A percentile compares a stretch with the other conserved stretches of the same genome.
Conservation (phyloP, 2,113 vertebrate genomes). For the Edolisoma coerulescens region DNA sequence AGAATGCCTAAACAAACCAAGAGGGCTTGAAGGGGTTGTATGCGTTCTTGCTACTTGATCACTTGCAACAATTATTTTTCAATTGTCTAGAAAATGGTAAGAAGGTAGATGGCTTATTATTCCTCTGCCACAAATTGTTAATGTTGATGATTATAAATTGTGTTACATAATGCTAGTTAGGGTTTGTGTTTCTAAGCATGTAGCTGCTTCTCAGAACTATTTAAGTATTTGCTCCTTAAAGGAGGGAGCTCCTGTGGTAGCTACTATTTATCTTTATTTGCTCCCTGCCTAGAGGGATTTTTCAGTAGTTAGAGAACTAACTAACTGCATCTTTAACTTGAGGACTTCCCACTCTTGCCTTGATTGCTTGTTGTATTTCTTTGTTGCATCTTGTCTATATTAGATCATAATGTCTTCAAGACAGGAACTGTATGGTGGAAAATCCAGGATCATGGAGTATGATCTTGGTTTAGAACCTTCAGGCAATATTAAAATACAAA, state of each 20-base stretch:
- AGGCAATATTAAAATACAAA: slow-evolving; percentile 13
- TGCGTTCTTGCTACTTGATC: background rate
- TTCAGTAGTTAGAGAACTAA: slow-evolving; percentile 21
- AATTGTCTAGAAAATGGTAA: background rate
- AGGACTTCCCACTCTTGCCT: background rate
- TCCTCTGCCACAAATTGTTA: background rate
- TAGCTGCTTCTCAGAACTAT: background rate
- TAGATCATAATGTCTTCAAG: background rate
- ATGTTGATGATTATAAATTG: background rate
- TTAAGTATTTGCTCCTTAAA: background rate
- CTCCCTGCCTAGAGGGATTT: background rate
- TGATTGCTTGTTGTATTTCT: background rate
- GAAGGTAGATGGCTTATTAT: background rate
- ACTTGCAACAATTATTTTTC: background rate
- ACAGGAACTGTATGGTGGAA: background rate
- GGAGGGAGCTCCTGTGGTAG: background rate
- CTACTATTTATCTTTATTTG: slow-evolving; percentile 16
- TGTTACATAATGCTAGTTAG: background rate
- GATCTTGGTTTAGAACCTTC: background rate
- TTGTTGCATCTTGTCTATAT: background rate
- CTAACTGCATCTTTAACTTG: background rate
- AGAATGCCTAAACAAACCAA: background rate
- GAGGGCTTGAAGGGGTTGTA: background rate
- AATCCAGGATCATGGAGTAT: background rate
- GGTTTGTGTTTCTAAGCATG: background rate